phyloP scores from a whole-genome alignment of 2,888 invertebrate genomes.

The Drosophila monieri region DNA sequence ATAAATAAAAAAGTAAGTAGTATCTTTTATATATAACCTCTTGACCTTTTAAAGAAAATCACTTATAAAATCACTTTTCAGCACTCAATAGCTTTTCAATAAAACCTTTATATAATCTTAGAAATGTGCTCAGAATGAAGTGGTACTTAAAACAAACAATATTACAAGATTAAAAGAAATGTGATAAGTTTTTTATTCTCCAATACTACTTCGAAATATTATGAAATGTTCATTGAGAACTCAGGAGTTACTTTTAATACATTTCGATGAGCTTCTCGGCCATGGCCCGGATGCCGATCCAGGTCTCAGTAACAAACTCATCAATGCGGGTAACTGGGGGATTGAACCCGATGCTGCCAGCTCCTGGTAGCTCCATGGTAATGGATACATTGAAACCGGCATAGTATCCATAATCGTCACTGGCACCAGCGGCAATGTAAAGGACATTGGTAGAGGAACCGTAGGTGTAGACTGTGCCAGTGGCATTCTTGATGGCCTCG shows the following conservation, averaged over 20 bases:
- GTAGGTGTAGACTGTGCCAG: conserved; percentile 81
- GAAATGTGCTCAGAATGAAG: neutral
- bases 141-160: neutral
- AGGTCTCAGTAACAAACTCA: conserved; percentile 86
- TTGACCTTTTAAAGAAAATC: neutral
- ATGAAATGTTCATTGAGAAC: neutral
- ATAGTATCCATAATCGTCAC: conserved; percentile 87
- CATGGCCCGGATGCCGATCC: conserved; percentile 84
- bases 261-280: conserved; percentile 73
- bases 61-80: neutral
- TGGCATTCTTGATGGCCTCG: conserved; percentile 80
- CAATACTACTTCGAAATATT: neutral
- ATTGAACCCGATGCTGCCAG: conserved; percentile 86
- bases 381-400: conserved; percentile 86
- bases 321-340: conserved; percentile 86
- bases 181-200: neutral
- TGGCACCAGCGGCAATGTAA: conserved; percentile 86
- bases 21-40: too few species aligned
- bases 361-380: conserved; percentile 87
- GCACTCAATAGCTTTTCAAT: neutral
- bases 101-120: neutral
- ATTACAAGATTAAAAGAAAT: neutral
- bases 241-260: conserved; percentile 50
- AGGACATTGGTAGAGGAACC: conserved; percentile 85
- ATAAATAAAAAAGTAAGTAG: too few species aligned